A percentile compares a stretch with the other conserved stretches of the same genome.
Conservation (phyloP, 2,888 invertebrate species). For the Nesidiocoris tenuis region DNA sequence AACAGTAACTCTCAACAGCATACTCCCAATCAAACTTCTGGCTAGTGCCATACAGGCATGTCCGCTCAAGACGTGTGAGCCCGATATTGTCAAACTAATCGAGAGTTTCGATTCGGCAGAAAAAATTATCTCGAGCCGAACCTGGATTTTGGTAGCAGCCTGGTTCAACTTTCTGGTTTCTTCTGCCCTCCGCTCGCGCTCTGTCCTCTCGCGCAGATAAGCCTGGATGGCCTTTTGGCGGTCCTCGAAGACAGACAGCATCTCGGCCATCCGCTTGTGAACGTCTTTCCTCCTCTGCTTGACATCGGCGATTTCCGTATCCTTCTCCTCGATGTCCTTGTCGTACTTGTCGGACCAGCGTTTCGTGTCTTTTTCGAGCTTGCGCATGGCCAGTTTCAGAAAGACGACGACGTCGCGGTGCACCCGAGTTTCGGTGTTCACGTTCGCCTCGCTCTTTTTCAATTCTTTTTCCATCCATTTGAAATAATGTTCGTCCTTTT, state of each 20-base stretch:
- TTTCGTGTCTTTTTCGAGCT: conserved; percentile 39
- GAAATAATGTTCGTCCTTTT: conserved; percentile 30
- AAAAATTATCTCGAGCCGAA: no score
- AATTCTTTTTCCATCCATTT: conserved; percentile 27
- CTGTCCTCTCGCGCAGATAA: conserved; percentile 21
- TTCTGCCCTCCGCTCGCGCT: conserved; percentile 25
- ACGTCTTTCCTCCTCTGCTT: conserved; percentile 33
- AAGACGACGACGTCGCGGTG: conserved; percentile 37
- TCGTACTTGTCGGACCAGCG: conserved; percentile 36
- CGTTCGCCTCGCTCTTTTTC: conserved; percentile 11
- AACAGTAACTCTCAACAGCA: no score
- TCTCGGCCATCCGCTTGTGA: conserved; percentile 16
- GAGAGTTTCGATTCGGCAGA: no score
- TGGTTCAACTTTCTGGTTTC: conserved; percentile 44
- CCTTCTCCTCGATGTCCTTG: conserved; percentile 39
- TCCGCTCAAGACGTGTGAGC: no score
- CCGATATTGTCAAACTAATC: no score
- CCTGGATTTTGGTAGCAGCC: conserved; percentile 54
- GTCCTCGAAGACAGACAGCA: conserved; percentile 12
- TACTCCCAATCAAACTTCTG: no score
- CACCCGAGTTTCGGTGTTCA: conserved; percentile 28
- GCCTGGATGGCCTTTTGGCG: conserved; percentile 19
- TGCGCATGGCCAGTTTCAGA: conserved; percentile 28
- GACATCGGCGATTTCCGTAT: conserved; percentile 24
- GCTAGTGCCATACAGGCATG: no score